A percentile compares a stretch with the other conserved stretches of the same genome.
phyloP scores from a whole-genome alignment of 2,797 vertebrate genomes.

The Fistularia commersonii region DNA sequence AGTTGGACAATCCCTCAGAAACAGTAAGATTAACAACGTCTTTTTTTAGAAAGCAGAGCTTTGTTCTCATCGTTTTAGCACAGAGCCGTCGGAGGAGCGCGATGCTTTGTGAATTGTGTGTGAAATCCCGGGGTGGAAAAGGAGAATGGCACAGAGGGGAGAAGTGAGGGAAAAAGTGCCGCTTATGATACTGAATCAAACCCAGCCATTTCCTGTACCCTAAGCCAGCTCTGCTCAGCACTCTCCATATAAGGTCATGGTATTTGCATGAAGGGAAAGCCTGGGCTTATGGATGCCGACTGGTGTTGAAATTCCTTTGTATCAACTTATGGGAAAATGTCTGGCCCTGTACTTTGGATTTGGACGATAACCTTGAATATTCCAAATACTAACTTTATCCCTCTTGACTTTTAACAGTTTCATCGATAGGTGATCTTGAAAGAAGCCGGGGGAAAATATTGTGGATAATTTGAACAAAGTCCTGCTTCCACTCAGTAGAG shows the following conservation, averaged over 20 bases:
- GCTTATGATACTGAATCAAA: constrained; percentile 79
- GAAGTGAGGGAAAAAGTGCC: constrained; percentile 61
- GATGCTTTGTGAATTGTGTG: constrained; percentile 45
- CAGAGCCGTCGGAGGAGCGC: not conserved
- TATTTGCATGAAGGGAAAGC: constrained; percentile 77
- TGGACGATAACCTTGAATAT: constrained; percentile 8
- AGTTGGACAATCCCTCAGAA: constrained; percentile 9
- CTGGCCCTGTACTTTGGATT: constrained; percentile 57
- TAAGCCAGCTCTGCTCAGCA: constrained; percentile 61
- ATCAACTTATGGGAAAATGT: constrained; percentile 60
- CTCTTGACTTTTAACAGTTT: too few relatives aligned
- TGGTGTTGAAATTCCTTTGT: constrained; percentile 75
- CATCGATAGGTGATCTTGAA: too few relatives aligned
- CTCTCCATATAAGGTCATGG: constrained; percentile 83
- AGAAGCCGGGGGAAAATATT: too few relatives aligned
- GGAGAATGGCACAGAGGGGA: constrained; percentile 38
- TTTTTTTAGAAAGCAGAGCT: constrained; percentile 34
- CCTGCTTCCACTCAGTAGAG: too few relatives aligned
- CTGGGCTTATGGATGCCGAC: constrained; percentile 67
- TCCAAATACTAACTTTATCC: not conserved
- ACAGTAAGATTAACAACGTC: constrained; percentile 12
- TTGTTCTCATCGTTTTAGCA: constrained; percentile 27
- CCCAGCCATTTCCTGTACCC: constrained; percentile 81
- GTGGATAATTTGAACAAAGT: too few relatives aligned
- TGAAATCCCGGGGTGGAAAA: constrained; percentile 50